Evolutionary conservation across 2,888 invertebrate genomes (phyloP).

Genomic region (Melieria crassipennis): DNA sequence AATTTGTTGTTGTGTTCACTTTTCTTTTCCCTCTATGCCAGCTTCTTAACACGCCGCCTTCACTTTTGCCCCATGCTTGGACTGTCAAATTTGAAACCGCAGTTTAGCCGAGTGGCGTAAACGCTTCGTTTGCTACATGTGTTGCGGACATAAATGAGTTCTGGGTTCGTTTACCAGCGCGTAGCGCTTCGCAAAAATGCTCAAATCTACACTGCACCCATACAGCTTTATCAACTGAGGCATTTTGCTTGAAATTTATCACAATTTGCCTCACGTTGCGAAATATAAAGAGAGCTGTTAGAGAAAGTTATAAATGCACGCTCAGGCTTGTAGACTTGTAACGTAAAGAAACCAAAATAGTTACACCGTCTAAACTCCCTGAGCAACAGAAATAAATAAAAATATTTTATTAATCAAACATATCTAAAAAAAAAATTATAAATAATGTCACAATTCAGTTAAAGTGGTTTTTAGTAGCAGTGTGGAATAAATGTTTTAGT

Average conservation of each 20-base stretch:
- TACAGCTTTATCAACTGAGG: conserved; percentile 42
- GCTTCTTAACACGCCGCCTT: no score
- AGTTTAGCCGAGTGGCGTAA: conserved; percentile 17
- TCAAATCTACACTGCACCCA: no score
- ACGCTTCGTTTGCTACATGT: conserved; percentile 8
- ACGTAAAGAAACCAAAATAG: conserved; percentile 35
- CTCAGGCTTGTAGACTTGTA: conserved; percentile 45
- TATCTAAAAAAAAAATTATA: no score
- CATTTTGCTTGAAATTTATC: conserved; percentile 34
- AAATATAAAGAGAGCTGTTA: conserved; percentile 40
- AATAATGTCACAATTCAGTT: no score
- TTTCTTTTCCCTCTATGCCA: no score
- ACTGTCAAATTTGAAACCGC: no score
- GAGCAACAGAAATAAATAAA: conserved; percentile 35
- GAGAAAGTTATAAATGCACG: conserved; percentile 29
- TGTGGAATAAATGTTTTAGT: no score
- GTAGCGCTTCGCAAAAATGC: no score
- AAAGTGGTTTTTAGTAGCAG: no score
- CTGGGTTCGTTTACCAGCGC: background rate
- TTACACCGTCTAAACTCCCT: conserved; percentile 47
- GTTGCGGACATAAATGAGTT: background rate
- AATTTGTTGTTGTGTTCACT: no score
- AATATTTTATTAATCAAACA: no score
- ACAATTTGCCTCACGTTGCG: conserved; percentile 37
- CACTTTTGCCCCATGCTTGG: no score